A percentile compares a stretch with the other conserved stretches of the same genome.
phyloP scores from a whole-genome alignment of 2,888 invertebrate species.

The Drosophila buzzatii region DNA sequence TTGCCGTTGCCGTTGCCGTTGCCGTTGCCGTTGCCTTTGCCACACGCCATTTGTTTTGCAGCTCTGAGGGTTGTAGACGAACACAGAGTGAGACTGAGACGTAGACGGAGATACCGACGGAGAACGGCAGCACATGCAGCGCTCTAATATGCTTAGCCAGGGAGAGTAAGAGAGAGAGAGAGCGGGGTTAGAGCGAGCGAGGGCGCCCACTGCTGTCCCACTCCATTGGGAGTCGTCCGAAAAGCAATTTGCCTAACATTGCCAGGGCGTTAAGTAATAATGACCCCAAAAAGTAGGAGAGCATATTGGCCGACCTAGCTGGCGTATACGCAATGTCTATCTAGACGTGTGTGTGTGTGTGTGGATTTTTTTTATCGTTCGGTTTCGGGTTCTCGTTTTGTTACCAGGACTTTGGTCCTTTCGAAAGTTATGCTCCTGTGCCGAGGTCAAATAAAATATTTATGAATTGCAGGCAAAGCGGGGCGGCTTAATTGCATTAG shows the following conservation, averaged over 20 bases:
- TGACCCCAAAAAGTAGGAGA: conserved; percentile 62
- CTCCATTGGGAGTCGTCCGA: conserved; percentile 31
- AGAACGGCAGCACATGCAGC: conserved; percentile 56
- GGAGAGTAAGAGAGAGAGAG: conserved; percentile 11
- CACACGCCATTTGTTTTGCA: conserved; percentile 60
- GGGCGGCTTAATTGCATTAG: conserved; percentile 73
- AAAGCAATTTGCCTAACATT: conserved; percentile 77
- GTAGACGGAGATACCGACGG: conserved; percentile 16
- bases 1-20: too few species aligned
- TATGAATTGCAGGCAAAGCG: conserved; percentile 71
- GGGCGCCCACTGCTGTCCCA: conserved; percentile 13
- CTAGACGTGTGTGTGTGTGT: conserved; percentile 1
- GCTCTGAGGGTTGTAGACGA: conserved; percentile 35
- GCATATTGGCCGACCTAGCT: conserved; percentile 58
- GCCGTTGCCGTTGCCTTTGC: conserved; percentile 42
- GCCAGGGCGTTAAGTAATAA: conserved; percentile 75
- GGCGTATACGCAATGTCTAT: conserved; percentile 71
- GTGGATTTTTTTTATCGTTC: conserved; percentile 20
- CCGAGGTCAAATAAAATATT: conserved; percentile 76
- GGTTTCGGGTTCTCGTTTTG: conserved; percentile 29
- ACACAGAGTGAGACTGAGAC: conserved; percentile 12
- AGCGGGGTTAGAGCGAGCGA: background rate
- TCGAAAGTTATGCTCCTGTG: conserved; percentile 45
- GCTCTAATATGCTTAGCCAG: conserved; percentile 68
- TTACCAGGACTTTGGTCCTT: conserved; percentile 9